Percentiles rank a stretch among this genome's conserved stretches.
Conservation (phyloP, 2,113 vertebrate genomes). For the human (Homo sapiens) region DNA sequence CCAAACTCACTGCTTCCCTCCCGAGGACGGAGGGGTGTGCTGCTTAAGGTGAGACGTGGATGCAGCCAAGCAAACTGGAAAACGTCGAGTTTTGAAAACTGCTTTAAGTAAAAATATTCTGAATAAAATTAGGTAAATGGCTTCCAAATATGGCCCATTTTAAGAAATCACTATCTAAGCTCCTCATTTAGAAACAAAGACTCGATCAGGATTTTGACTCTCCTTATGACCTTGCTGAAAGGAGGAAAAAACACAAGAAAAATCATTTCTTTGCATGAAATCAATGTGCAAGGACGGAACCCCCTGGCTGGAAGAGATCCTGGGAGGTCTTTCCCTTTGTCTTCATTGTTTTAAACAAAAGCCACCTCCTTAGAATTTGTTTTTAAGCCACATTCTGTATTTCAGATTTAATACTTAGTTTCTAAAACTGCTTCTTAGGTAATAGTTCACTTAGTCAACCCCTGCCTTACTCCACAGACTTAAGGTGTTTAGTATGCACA, state of each 20-base stretch:
- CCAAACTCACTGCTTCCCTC: background rate
- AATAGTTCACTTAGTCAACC: background rate
- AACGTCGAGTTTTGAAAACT: background rate
- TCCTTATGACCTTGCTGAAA: background rate
- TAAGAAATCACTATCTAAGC: background rate
- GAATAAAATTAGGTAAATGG: background rate
- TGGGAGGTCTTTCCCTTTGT: background rate
- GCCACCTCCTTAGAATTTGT: background rate
- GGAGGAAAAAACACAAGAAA: background rate
- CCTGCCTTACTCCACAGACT: background rate
- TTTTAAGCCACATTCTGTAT: background rate
- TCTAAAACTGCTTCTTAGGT: background rate
- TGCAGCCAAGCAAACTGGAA: background rate
- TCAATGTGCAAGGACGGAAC: background rate
- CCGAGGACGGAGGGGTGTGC: background rate
- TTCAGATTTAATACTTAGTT: background rate
- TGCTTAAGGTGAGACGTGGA: background rate
- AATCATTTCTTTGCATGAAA: background rate
- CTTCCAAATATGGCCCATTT: background rate
- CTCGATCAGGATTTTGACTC: background rate
- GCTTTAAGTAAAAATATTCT: background rate
- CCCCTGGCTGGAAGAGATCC: no score
- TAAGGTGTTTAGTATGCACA: background rate
- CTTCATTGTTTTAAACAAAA: background rate
- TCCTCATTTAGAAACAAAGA: background rate